Base-by-base conservation (phyloP, 92 coral and sea anemone species). In the Isaurus tuberculatus region DNA sequence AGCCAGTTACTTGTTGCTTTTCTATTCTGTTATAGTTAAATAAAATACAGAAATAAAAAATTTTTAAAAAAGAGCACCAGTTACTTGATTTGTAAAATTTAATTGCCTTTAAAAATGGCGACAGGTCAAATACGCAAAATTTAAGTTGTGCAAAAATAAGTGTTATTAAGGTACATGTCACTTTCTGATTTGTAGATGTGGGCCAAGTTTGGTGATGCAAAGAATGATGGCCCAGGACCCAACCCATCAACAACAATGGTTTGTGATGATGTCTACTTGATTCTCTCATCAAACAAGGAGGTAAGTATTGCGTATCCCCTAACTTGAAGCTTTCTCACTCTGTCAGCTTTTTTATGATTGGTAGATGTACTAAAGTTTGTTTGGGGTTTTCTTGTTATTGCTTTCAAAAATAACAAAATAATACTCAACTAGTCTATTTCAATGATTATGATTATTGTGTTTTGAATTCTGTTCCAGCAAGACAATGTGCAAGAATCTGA, bases 161-260 rank as follows among this genome's bases (percentile, higher is more conserved):
- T 32, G 11, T 69, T 16, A n/a, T 10, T 20, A 1, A 66, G 28
- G n/a, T 36, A 15, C 48, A 16, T n/a, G 65, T 82, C 5, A 25
- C 30, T 42, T 6, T 33, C 26, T 55, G 33, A 27, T 32, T 34
- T 73, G 84, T 58, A 95, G 98, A 81, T 91, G 64, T 95, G 98
- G 99, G 79, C 87, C 80, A 96, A 96, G 73, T 96, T 96, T 94
- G 99, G 99, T 58, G 99, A 96, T 86, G 95, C 98, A 53, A 94
- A 94, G 72, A 88, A 69, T 73, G 99, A 96, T 80, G 94, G 94
- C 14, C 97, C 98, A 22, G 99, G 99, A 2, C 98, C 98, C 6
- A 92, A 96, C 73, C 93, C 97, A 16, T 90, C 99, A 33, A 96
- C 98, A 64, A 96, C 99, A 17, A 90, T 92, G 83, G 94, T 94